Evolutionary conservation across 2,113 vertebrate species (phyloP).

Genomic region (Forbesichthys papilliferus): DNA sequence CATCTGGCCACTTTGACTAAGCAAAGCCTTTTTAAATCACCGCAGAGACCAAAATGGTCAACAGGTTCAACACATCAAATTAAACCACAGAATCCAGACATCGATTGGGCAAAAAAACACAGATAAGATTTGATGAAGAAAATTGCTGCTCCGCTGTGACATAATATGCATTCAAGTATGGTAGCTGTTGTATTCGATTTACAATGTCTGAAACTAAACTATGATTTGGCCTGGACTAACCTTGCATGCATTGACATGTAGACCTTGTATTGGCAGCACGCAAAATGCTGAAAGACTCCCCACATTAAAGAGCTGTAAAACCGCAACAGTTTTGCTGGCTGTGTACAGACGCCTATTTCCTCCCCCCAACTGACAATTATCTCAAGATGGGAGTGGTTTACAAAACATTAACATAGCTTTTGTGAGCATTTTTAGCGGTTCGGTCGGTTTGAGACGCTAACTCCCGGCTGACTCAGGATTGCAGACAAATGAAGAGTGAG

Average conservation of each 20-base stretch:
- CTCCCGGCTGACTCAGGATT: neutral
- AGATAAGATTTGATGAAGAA: too few relatives aligned
- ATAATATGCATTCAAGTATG: neutral
- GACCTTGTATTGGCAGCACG: neutral
- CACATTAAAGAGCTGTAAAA: slow-evolving; percentile 11
- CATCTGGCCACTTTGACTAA: slow-evolving; percentile 46
- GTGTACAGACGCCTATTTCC: slow-evolving; percentile 14
- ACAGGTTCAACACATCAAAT: slow-evolving; percentile 14
- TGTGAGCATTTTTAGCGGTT: neutral
- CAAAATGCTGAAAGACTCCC: slow-evolving; percentile 5
- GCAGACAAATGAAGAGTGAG: neutral
- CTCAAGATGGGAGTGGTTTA: slow-evolving; percentile 29
- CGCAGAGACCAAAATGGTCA: slow-evolving; percentile 42
- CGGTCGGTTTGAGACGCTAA: neutral
- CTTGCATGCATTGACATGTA: neutral
- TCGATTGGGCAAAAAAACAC: neutral
- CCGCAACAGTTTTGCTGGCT: neutral
- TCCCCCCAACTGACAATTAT: slow-evolving; percentile 22
- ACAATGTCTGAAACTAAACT: neutral
- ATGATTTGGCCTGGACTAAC: neutral
- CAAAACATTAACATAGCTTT: slow-evolving; percentile 13
- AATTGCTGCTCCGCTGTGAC: too few relatives aligned
- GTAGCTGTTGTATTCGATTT: neutral
- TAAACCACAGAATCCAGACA: neutral
- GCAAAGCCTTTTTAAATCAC: slow-evolving; percentile 26